phyloP scores from a whole-genome alignment of 2,113 vertebrate genomes.

The Catharus fuscescens region DNA sequence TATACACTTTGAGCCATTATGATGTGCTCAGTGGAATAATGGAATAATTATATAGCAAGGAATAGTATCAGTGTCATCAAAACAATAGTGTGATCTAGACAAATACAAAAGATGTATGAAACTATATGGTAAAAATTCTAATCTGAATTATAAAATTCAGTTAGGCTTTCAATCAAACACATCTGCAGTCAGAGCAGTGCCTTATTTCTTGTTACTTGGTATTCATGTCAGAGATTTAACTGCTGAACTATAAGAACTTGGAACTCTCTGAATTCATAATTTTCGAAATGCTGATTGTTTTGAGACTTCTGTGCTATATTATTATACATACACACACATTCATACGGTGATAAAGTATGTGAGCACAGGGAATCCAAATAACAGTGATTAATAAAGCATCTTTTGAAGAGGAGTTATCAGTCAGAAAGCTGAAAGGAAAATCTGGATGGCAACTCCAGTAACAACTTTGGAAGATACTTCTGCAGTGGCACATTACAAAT shows the following conservation, averaged over 20 bases:
- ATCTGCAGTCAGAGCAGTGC: neutral
- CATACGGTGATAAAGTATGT: neutral
- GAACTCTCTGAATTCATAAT: neutral
- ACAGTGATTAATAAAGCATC: neutral
- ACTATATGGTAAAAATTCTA: neutral
- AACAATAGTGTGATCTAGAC: neutral
- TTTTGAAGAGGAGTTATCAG: neutral
- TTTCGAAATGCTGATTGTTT: neutral
- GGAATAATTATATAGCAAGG: neutral
- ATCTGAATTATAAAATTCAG: conserved; percentile 3
- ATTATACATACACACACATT: neutral
- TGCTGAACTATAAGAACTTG: neutral
- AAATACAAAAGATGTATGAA: neutral
- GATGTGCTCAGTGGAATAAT: neutral
- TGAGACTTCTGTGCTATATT: neutral
- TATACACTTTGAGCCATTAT: neutral
- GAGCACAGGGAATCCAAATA: neutral
- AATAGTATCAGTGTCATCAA: neutral
- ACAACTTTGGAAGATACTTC: neutral
- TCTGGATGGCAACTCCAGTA: neutral
- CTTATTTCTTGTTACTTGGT: neutral
- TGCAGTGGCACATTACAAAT: neutral
- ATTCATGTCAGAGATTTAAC: neutral
- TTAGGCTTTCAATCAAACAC: neutral
- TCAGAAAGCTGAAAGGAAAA: neutral